Evolutionary conservation across 2,888 invertebrate genomes (phyloP).

Genomic region (Xanthia icteritia): DNA sequence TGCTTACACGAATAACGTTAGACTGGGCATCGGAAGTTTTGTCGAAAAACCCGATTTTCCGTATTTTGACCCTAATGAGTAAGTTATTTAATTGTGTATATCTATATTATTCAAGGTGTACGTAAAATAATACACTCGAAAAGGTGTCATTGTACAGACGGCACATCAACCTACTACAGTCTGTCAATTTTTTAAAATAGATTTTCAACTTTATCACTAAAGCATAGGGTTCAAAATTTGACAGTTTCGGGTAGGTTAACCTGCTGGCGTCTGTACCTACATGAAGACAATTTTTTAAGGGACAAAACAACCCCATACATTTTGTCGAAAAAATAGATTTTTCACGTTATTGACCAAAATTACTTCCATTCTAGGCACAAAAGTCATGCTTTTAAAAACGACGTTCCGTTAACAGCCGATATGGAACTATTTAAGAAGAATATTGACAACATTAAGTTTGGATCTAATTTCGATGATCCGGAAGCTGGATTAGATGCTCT

Average conservation of each 20-base stretch:
- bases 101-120: background rate
- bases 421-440: conserved; percentile 79
- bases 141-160: background rate
- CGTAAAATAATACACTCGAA: background rate
- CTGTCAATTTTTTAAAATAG: too few species aligned
- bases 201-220: too few species aligned
- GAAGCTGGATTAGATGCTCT: conserved; percentile 97
- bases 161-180: too few species aligned
- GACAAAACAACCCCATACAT: too few species aligned
- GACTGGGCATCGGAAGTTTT: conserved; percentile 92
- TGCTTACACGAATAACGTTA: conserved; percentile 91
- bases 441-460: conserved; percentile 68
- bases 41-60: conserved; percentile 93
- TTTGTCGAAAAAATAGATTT: too few species aligned
- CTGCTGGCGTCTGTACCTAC: too few species aligned
- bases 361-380: conserved; percentile 77
- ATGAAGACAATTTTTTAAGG: too few species aligned
- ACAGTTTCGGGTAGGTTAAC: too few species aligned
- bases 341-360: background rate
- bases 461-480: conserved; percentile 92
- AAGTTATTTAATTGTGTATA: conserved; percentile 55
- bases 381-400: conserved; percentile 91
- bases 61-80: conserved; percentile 83
- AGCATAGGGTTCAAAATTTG: too few species aligned
- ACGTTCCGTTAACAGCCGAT: conserved; percentile 92